Conservation (phyloP, 2,113 vertebrate species). For the Ictalurus punctatus region DNA sequence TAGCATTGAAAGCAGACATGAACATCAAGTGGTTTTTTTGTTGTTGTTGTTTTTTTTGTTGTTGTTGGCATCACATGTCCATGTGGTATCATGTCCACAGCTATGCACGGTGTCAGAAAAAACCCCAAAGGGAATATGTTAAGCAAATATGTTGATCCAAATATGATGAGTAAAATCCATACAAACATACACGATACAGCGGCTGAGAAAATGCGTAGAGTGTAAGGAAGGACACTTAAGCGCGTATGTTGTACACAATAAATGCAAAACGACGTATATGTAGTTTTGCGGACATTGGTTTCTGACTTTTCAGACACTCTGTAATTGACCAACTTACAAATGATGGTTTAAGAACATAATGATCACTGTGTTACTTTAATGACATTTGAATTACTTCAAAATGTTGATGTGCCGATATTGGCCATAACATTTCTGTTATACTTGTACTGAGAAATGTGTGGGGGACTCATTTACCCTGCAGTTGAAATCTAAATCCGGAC, state of each 20-base stretch:
- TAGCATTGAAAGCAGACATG: background rate
- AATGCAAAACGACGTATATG: background rate
- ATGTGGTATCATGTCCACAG: background rate
- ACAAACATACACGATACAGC: background rate
- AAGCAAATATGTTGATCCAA: background rate
- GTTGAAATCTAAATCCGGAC: background rate
- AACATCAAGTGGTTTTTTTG: background rate
- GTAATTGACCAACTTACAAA: background rate
- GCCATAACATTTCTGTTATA: background rate
- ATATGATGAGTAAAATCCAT: background rate
- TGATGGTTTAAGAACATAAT: background rate
- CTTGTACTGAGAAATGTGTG: background rate
- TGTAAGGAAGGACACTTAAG: background rate
- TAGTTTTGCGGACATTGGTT: background rate
- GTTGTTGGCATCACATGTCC: background rate
- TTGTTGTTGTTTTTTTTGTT: background rate
- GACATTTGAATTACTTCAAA: background rate
- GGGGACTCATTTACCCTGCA: background rate
- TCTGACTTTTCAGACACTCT: background rate
- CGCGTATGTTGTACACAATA: background rate
- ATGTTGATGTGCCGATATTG: background rate
- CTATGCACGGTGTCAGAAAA: background rate
- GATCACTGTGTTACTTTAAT: background rate
- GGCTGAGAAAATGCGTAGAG: background rate
- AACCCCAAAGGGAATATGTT: background rate